Conservation (phyloP, 92 coral and sea anemone species). For the Metridium senile region DNA sequence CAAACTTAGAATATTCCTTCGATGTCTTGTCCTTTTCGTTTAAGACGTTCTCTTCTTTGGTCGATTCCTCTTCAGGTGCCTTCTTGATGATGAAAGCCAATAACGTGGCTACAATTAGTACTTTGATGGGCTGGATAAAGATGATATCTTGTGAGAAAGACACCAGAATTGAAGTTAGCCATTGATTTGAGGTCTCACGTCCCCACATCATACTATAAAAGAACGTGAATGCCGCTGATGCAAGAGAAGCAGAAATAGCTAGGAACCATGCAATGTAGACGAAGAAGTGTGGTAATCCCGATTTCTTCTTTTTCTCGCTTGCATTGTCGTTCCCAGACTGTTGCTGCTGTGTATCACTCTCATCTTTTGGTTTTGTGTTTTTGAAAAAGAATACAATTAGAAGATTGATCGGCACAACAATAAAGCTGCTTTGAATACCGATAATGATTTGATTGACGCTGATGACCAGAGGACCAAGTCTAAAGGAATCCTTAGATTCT, state of each 20-base stretch:
- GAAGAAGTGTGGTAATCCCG: conserved; percentile 70
- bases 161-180: conserved; percentile 89
- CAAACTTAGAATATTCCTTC: conserved; percentile 24
- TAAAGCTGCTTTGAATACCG: conserved; percentile 85
- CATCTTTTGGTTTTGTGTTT: conserved; percentile 60
- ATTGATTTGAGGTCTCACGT: conserved; percentile 83
- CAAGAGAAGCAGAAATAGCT: conserved; percentile 65
- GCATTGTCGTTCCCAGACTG: conserved; percentile 20
- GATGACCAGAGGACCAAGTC: conserved; percentile 78
- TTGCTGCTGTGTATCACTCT: conserved; percentile 39
- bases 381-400: conserved; percentile 85
- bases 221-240: conserved; percentile 84
- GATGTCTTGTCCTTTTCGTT: conserved; percentile 23
- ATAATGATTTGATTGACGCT: conserved; percentile 80
- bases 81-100: conserved; percentile 80
- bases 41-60: conserved; percentile 28
- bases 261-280: conserved; percentile 80
- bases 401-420: conserved; percentile 85
- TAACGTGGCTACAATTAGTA: conserved; percentile 77
- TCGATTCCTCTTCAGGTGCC: conserved; percentile 82
- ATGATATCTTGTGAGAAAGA: conserved; percentile 96
- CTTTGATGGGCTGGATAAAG: conserved; percentile 91
- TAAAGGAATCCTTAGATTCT: conserved; percentile 68
- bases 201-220: conserved; percentile 97
- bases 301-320: conserved; percentile 34